These are phyloP conservation scores for Temnothorax rugatulus DNA, from an alignment of 2,888 invertebrate species.

Conservation along the genomic window DNA sequence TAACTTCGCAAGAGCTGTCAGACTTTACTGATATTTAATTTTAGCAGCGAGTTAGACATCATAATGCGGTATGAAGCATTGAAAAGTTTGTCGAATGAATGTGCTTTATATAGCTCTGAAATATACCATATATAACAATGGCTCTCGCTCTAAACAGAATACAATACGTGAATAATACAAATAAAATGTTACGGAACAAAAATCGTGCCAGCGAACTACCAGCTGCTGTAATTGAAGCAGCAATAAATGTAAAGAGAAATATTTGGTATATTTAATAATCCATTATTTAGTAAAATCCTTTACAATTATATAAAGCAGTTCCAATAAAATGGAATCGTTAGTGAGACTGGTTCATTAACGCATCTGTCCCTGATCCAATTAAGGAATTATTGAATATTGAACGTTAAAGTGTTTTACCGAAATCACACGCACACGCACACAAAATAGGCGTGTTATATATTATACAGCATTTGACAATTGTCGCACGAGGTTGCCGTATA, in stretches of 20 bases:
- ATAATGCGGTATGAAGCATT: conserved; percentile 7
- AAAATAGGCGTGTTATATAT: conserved; percentile 11
- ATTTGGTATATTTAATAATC: conserved; percentile 22
- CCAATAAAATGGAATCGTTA: conserved; percentile 38
- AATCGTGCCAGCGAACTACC: not conserved
- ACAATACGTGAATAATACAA: not conserved
- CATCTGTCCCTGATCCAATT: conserved; percentile 41
- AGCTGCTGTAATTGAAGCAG: conserved; percentile 11
- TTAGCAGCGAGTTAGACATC: not conserved
- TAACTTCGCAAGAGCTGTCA: conserved; percentile 11
- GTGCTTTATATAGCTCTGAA: not conserved
- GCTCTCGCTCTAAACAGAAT: not conserved
- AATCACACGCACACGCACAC: not conserved
- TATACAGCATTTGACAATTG: conserved; percentile 41
- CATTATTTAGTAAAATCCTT: conserved; percentile 1
- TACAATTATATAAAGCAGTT: conserved; percentile 14
- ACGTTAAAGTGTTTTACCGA: conserved; percentile 21
- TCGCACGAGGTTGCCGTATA: conserved; percentile 6
- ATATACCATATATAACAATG: not conserved
- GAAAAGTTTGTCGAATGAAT: conserved; percentile 25
- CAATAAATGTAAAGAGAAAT: conserved; percentile 15
- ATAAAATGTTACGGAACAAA: conserved; percentile 9
- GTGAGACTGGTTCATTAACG: conserved; percentile 22
- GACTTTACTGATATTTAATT: conserved; percentile 26
- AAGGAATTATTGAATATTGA: conserved; percentile 47